Base-by-base conservation (phyloP, 2,888 invertebrate genomes). In the Cantharis rustica region DNA sequence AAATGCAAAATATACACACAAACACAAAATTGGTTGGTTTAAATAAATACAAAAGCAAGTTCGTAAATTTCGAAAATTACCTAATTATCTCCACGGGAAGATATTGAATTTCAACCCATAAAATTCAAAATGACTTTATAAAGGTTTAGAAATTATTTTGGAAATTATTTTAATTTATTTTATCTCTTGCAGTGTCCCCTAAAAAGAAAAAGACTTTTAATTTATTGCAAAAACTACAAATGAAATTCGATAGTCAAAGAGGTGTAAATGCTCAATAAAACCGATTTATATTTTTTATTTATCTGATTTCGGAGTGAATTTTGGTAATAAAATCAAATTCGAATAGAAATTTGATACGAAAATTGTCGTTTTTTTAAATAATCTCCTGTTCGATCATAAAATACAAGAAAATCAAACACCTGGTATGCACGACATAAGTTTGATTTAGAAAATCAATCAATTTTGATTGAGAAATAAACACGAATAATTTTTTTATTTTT, bases 41-140 rank as follows among this genome's bases (percentile, higher is more conserved):
- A 10, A 11, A 63, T 16, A 63, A 63, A 63, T 16, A 63, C 16
- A 20, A 66, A 66, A 66, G 64, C 13, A 66, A 66, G 64, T 23
- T 20, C 64, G 23, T 66, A 66, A 66, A 66, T 66, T 66, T 17
- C 20, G 64, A 66, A 66, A 66, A 66, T 66, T 66, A 66, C 23
- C 64, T 66, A 66, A 66, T 66, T 66, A 66, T 66, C 64, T 13
- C 64, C 11, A 7, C 23, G 23, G 15, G 64, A 66, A n/a, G 23
- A 23, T 17, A 66, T 66, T 23, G 64, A 66, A 23, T 66, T 66
- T 66, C 64, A 66, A 66, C 20, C 64, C 17, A 66, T 66, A 66
- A 66, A 66, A 66, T 23, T 23, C 64, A 23, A 66, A 66, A 66
- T 23, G 64, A 66, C 64, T 66, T 66, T 66, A 66, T 66, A 66